These are phyloP conservation scores for Eurosta solidaginis DNA, from an alignment of 1,140 invertebrate species.

Conservation along the genomic window DNA sequence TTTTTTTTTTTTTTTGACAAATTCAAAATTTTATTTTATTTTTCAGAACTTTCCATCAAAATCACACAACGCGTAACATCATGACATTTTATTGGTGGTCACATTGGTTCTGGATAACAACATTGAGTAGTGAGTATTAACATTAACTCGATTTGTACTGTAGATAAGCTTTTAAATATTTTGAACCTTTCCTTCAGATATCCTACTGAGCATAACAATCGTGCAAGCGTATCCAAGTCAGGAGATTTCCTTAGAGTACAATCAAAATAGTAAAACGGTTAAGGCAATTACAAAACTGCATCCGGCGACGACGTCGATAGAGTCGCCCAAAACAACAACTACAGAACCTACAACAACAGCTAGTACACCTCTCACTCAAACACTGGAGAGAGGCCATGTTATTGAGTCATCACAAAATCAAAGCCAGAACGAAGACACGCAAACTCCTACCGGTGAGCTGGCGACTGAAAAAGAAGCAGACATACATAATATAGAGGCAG, in stretches of 20 bases:
- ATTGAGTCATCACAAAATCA: constrained; percentile 36
- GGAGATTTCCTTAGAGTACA: constrained; percentile 39
- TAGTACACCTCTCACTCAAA: not conserved
- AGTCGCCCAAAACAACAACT: constrained; percentile 38
- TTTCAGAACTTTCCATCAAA: constrained; percentile 32
- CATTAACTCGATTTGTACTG: not conserved
- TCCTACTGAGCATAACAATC: constrained; percentile 36
- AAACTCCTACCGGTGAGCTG: constrained; percentile 14
- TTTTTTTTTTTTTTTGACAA: not conserved
- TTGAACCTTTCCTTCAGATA: constrained; percentile 35
- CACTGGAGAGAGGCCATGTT: not conserved
- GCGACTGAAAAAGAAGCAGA: constrained; percentile 27
- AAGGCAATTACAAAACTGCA: constrained; percentile 48
- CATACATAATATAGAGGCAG: too few species aligned
- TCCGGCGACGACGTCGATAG: constrained; percentile 46
- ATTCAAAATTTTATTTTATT: too few species aligned
- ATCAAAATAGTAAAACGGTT: constrained; percentile 26
- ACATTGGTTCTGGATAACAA: constrained; percentile 74
- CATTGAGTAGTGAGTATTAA: constrained; percentile 42
- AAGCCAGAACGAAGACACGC: not conserved
- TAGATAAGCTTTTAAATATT: constrained; percentile 29
- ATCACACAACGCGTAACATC: constrained; percentile 56
- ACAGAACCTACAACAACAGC: not conserved
- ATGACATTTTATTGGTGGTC: constrained; percentile 75
- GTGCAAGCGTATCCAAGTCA: constrained; percentile 56